Percentiles rank a stretch among this genome's conserved stretches.
Conservation (phyloP, 2,888 invertebrate genomes). For the Dryobotodes eremita region DNA sequence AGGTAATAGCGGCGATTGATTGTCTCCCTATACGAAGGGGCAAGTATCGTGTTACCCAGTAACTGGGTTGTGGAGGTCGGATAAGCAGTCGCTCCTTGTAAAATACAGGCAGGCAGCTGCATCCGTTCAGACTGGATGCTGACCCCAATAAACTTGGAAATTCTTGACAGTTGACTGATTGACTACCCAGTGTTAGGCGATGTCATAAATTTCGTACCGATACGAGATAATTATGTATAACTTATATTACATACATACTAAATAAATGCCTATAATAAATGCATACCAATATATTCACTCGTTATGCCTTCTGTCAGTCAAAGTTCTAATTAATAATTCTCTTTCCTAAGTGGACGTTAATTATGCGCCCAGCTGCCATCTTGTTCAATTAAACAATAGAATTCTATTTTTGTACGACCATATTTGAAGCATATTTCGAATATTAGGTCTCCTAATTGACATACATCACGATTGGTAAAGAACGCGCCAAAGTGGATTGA, state of each 20-base stretch:
- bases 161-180: too few relatives aligned
- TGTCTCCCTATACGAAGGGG: neutral
- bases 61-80: neutral
- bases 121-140: neutral
- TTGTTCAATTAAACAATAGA: conserved; percentile 9
- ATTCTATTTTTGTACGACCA: neutral
- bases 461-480: neutral
- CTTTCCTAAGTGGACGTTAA: conserved; percentile 15
- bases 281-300: neutral
- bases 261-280: neutral
- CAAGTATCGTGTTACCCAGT: neutral
- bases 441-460: neutral
- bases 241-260: neutral
- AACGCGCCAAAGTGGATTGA: neutral
- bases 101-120: neutral
- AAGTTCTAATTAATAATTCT: conserved; percentile 17
- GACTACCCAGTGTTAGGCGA: neutral
- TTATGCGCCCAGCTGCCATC: conserved; percentile 10
- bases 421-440: neutral
- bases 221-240: neutral
- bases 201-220: neutral
- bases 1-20: neutral
- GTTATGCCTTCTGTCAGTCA: neutral
- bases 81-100: neutral
- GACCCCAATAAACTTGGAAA: neutral